A percentile compares a stretch with the other conserved stretches of the same genome.
These are phyloP conservation scores for Dastarcus helophoroides DNA, from an alignment of 2,888 invertebrate species.

Conservation along the genomic window DNA sequence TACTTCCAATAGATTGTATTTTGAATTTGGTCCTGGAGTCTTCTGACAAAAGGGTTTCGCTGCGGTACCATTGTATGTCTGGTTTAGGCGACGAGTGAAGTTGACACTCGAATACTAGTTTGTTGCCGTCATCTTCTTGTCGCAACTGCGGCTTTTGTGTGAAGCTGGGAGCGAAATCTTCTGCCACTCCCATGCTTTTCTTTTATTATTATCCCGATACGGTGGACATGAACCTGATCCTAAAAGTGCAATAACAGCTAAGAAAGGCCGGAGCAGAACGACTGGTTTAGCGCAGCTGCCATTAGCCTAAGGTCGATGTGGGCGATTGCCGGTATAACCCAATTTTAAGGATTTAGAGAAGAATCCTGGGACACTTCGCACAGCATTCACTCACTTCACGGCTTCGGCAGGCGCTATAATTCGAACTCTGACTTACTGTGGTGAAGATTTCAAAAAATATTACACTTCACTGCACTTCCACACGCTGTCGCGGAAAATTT, in stretches of 20 bases:
- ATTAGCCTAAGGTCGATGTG: too few species aligned
- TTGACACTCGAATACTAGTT: constrained; percentile 89
- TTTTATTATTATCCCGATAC: constrained; percentile 29
- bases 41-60: constrained; percentile 73
- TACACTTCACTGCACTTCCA: constrained; percentile 30
- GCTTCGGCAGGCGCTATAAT: constrained; percentile 15
- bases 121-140: constrained; percentile 93
- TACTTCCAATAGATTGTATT: constrained; percentile 73
- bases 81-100: constrained; percentile 79
- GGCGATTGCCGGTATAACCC: too few species aligned
- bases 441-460: constrained; percentile 26
- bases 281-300: constrained; percentile 5
- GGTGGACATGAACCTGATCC: constrained; percentile 33
- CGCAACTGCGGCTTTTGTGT: constrained; percentile 94
- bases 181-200: constrained; percentile 66
- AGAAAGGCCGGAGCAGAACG: background rate
- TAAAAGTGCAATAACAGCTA: constrained; percentile 4
- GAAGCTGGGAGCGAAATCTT: constrained; percentile 97
- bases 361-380: constrained; percentile 4
- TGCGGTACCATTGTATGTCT: constrained; percentile 84
- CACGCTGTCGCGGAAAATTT: constrained; percentile 28
- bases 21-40: constrained; percentile 80
- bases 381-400: constrained; percentile 16
- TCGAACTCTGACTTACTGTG: constrained; percentile 29
- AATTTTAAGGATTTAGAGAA: constrained; percentile 7